These are phyloP conservation scores for Linnaemya tessellans DNA, from an alignment of 2,888 invertebrate species.

Conservation along the genomic window DNA sequence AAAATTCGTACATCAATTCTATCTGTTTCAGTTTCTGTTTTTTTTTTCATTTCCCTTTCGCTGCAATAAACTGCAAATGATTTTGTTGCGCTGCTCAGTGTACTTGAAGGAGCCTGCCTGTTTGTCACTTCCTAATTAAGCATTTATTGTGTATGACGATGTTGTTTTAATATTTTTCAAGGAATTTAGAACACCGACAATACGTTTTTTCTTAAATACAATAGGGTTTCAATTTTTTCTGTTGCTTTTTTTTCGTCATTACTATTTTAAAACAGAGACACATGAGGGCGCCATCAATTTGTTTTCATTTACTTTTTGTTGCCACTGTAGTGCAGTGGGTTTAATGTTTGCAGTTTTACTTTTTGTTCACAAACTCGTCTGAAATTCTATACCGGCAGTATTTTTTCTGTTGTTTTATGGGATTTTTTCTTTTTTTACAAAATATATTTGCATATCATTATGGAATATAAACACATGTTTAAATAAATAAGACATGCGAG, in stretches of 20 bases:
- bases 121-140: slow-evolving; percentile 71
- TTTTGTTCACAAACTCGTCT: slow-evolving; percentile 38
- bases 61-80: slow-evolving; percentile 44
- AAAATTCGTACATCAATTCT: slow-evolving; percentile 18
- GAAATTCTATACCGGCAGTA: slow-evolving; percentile 62
- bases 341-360: slow-evolving; percentile 30
- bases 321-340: slow-evolving; percentile 48
- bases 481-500: slow-evolving; percentile 21
- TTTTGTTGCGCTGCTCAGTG: slow-evolving; percentile 21
- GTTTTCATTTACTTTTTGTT: slow-evolving; percentile 13
- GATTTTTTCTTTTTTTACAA: slow-evolving; percentile 1
- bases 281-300: slow-evolving; percentile 71
- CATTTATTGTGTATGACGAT: slow-evolving; percentile 34
- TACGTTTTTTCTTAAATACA: slow-evolving; percentile 16
- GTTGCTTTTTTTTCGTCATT: not conserved
- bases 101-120: slow-evolving; percentile 59
- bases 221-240: slow-evolving; percentile 40
- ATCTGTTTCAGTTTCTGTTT: not conserved
- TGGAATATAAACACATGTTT: slow-evolving; percentile 57
- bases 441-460: slow-evolving; percentile 54
- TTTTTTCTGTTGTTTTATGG: slow-evolving; percentile 34
- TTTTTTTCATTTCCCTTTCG: slow-evolving; percentile 1
- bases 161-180: slow-evolving; percentile 51
- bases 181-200: slow-evolving; percentile 67
- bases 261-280: slow-evolving; percentile 60